phyloP scores from a whole-genome alignment of 2,888 invertebrate species.

The Prenolepis imparis region DNA sequence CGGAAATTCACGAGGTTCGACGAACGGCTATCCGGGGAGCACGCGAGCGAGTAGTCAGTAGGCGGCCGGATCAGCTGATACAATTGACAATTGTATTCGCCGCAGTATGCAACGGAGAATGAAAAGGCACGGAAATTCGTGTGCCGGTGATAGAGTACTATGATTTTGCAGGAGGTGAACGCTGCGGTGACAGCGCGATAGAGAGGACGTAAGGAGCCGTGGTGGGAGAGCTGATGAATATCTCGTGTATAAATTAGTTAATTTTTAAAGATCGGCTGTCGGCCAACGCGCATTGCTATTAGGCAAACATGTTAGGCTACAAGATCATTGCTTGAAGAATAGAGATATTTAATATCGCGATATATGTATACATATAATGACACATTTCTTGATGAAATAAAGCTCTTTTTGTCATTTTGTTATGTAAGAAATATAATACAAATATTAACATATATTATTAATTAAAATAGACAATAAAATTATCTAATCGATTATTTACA shows the following conservation, averaged over 20 bases:
- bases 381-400: background rate
- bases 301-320: background rate
- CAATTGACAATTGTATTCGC: slow-evolving; percentile 9
- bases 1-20: background rate
- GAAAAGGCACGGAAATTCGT: slow-evolving; percentile 39
- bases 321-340: background rate
- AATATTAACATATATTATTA: background rate
- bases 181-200: background rate
- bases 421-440: background rate
- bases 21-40: slow-evolving; percentile 9
- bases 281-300: slow-evolving; percentile 47
- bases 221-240: background rate
- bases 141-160: background rate
- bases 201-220: background rate
- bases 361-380: no score
- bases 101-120: slow-evolving; percentile 17
- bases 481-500: slow-evolving; percentile 14
- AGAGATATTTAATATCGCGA: background rate
- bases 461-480: background rate
- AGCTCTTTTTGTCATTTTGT: background rate
- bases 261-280: slow-evolving; percentile 46
- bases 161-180: background rate
- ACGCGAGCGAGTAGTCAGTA: background rate
- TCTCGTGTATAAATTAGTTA: background rate
- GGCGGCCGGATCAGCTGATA: background rate